Evolutionary conservation across 2,113 vertebrate species (phyloP).

Genomic region (Corythoichthys haematopterus): DNA sequence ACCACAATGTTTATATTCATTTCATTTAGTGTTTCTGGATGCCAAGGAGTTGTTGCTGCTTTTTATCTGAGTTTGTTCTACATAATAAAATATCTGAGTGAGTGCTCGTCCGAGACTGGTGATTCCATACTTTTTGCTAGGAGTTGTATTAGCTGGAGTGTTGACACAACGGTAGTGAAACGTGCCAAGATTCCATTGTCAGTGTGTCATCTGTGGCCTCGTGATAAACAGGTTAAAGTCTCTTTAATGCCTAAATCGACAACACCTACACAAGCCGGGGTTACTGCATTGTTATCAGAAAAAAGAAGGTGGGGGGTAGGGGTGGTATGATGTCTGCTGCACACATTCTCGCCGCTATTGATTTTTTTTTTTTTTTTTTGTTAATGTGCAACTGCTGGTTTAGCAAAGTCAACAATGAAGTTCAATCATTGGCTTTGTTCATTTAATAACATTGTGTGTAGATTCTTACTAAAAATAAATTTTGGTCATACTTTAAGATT

Average conservation of each 20-base stretch:
- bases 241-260: slow-evolving; percentile 33
- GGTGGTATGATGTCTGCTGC: not conserved
- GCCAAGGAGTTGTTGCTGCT: no score
- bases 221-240: slow-evolving; percentile 17
- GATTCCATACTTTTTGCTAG: not conserved
- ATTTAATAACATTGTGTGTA: slow-evolving; percentile 5
- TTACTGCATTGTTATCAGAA: slow-evolving; percentile 32
- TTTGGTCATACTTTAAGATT: no score
- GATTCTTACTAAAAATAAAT: no score
- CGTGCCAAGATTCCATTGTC: not conserved
- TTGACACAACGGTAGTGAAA: slow-evolving; percentile 2
- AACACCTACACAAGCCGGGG: slow-evolving; percentile 26
- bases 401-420: slow-evolving; percentile 47
- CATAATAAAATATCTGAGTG: no score
- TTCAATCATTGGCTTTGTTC: slow-evolving; percentile 46
- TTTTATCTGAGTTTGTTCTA: no score
- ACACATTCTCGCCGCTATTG: slow-evolving; percentile 50
- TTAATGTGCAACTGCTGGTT: slow-evolving; percentile 60
- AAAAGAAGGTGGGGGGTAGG: slow-evolving; percentile 8
- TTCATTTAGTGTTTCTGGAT: no score
- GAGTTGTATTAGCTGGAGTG: no score
- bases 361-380: slow-evolving; percentile 35
- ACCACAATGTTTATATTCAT: no score
- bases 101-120: not conserved
- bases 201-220: slow-evolving; percentile 7